Percentiles rank a stretch among this genome's conserved stretches.
Evolutionary conservation across 2,888 invertebrate genomes (phyloP).

Genomic region (Sarcophaga rosellei): DNA sequence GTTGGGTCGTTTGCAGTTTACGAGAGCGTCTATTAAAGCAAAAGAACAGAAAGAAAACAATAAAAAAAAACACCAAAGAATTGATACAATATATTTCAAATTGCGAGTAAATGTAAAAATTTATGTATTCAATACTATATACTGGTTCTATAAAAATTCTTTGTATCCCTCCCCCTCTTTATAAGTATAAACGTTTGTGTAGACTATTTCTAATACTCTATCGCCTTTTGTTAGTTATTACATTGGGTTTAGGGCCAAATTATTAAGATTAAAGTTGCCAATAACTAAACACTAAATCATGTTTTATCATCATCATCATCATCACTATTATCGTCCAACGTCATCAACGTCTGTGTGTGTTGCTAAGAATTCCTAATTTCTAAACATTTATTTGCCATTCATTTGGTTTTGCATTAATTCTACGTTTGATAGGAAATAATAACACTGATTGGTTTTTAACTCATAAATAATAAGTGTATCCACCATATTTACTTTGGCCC

Average conservation of each 20-base stretch:
- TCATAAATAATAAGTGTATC: too few relatives aligned
- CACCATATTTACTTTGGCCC: too few relatives aligned
- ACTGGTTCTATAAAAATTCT: too few relatives aligned
- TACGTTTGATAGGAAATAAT: too few relatives aligned
- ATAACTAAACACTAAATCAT: slow-evolving; percentile 64
- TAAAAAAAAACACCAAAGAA: slow-evolving; percentile 5
- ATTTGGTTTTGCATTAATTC: slow-evolving; percentile 11
- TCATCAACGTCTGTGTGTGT: neutral
- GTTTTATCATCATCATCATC: slow-evolving; percentile 41
- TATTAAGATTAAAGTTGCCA: slow-evolving; percentile 45
- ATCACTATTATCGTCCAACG: neutral
- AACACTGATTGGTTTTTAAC: too few relatives aligned
- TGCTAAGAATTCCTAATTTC: slow-evolving; percentile 1
- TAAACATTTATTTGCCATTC: slow-evolving; percentile 1
- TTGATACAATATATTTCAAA: slow-evolving; percentile 25
- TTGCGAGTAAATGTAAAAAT: neutral
- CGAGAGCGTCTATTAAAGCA: slow-evolving; percentile 84
- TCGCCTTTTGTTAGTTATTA: slow-evolving; percentile 19
- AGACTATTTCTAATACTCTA: neutral
- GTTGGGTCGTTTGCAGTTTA: slow-evolving; percentile 87
- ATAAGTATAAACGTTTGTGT: too few relatives aligned
- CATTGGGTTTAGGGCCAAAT: slow-evolving; percentile 47
- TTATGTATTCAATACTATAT: slow-evolving; percentile 5
- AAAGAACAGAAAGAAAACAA: slow-evolving; percentile 1
- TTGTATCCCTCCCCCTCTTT: neutral